Conservation (phyloP, 2,113 vertebrate species). For the Rhinolophus sinicus region DNA sequence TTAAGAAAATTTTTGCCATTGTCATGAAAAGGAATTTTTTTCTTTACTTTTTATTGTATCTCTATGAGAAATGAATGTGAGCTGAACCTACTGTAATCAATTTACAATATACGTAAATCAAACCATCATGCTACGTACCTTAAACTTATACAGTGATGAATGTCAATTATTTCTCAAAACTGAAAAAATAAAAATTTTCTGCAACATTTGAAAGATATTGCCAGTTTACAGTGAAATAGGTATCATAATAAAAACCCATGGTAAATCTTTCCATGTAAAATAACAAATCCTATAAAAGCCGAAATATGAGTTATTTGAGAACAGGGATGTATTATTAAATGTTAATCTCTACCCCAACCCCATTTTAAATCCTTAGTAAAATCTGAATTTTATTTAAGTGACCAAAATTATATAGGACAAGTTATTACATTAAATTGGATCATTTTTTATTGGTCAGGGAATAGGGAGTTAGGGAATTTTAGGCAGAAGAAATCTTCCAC, state of each 20-base stretch:
- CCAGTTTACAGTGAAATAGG: not conserved
- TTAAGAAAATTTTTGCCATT: not conserved
- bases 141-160: too few species aligned
- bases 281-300: not conserved
- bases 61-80: not conserved
- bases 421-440: not conserved
- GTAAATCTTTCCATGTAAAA: not conserved
- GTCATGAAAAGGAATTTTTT: not conserved
- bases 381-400: constrained; percentile 6
- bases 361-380: constrained; percentile 31
- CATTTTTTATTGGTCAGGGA: not conserved
- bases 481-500: not conserved
- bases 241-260: not conserved
- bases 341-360: not conserved
- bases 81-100: too few species aligned
- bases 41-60: not conserved
- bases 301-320: not conserved
- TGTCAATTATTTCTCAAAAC: not conserved
- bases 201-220: not conserved
- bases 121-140: not conserved
- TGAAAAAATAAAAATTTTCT: not conserved
- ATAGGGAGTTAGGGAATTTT: not conserved
- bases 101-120: too few species aligned
- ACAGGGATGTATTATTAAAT: not conserved
- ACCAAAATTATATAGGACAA: constrained; percentile 7